Evolutionary conservation across 1,140 invertebrate genomes (phyloP).

Genomic region (Acromyrmex heyeri): DNA sequence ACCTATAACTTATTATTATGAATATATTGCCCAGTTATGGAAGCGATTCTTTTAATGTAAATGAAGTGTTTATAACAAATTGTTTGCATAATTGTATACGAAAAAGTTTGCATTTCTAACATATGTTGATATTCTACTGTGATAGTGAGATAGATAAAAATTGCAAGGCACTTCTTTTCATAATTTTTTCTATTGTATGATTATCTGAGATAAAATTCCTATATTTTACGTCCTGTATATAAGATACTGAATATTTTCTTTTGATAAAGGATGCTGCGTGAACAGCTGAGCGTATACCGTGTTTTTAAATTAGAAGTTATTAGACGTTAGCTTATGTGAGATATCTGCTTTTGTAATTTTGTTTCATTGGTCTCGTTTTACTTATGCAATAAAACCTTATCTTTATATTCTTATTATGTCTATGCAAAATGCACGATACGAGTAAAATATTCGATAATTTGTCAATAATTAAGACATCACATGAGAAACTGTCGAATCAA

Average conservation of each 20-base stretch:
- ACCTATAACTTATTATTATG: not conserved
- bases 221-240: not conserved
- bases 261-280: not conserved
- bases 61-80: slow-evolving; percentile 43
- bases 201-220: slow-evolving; percentile 25
- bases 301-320: not conserved
- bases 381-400: not conserved
- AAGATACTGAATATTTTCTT: slow-evolving; percentile 16
- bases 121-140: slow-evolving; percentile 49
- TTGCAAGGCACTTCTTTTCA: slow-evolving; percentile 78
- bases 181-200: slow-evolving; percentile 34
- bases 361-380: not conserved
- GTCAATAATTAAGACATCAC: slow-evolving; percentile 16
- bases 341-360: slow-evolving; percentile 17
- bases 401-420: slow-evolving; percentile 9
- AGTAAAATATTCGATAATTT: slow-evolving; percentile 22
- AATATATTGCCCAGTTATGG: slow-evolving; percentile 19
- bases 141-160: slow-evolving; percentile 64
- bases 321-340: not conserved
- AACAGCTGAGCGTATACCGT: not conserved
- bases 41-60: slow-evolving; percentile 38
- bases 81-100: slow-evolving; percentile 27
- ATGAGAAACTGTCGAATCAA: not conserved
- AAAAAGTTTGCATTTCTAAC: slow-evolving; percentile 23
- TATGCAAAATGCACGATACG: not conserved